These are phyloP conservation scores for Molossus molossus DNA, from an alignment of 2,797 vertebrate species.

Conservation along the genomic window DNA sequence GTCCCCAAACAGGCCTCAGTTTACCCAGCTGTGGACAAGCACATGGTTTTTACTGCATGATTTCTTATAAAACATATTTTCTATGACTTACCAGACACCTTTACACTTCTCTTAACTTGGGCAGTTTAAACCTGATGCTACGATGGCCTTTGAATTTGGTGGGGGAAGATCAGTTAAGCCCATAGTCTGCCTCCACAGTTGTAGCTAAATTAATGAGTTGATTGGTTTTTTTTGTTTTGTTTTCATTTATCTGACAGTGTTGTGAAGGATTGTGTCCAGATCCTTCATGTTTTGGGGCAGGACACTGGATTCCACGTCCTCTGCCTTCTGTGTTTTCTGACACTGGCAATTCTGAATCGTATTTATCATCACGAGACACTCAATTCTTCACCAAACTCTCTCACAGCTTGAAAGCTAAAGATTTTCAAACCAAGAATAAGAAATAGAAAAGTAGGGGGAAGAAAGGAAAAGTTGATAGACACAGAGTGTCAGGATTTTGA, in stretches of 20 bases:
- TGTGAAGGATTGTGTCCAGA: not conserved
- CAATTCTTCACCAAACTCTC: not conserved
- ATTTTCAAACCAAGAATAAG: conserved; percentile 1
- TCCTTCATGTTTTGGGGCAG: not conserved
- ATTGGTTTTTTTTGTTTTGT: not conserved
- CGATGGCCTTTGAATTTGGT: not conserved
- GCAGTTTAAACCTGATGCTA: not conserved
- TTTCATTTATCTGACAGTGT: not conserved
- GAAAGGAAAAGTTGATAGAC: not conserved
- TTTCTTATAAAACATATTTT: not conserved
- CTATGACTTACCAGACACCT: not conserved
- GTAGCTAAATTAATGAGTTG: not conserved
- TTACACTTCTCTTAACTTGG: conserved; percentile 1
- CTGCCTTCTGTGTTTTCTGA: not conserved
- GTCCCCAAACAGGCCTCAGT: not conserved
- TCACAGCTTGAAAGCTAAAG: not conserved
- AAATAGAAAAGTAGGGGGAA: not conserved
- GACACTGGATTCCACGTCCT: not conserved
- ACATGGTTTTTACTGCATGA: not conserved
- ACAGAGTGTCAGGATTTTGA: not conserved
- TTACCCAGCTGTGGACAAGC: not conserved
- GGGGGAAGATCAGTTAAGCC: not conserved
- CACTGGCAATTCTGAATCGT: not conserved
- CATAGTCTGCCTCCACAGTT: not conserved
- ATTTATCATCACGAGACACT: not conserved